Evolutionary conservation across 2,113 vertebrate species (phyloP), one percentile per base, ranked within the genome.

Genomic region (Gulo gulo): DNA sequence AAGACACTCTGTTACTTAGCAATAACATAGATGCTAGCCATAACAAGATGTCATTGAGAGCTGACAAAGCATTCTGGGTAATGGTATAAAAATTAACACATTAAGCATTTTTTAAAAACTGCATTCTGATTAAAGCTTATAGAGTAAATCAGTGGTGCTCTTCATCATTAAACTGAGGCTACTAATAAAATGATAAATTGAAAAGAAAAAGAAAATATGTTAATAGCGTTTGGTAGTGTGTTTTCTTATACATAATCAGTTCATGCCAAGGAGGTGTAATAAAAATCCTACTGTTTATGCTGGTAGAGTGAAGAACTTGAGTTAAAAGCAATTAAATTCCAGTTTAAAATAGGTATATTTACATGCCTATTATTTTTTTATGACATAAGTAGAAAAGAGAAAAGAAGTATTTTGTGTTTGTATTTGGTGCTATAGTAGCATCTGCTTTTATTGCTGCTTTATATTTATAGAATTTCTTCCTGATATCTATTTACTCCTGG

Each of bases 1-100:
- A 97, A 93, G 86, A 88, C 11, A 88, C 79, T 88, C 78, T 45
- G 47, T 97, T 96, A 79, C 74, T 96, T 92, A 91, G 79, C 90
- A 76, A 74, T 95, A 94, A 76, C 71, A 86, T 36, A 74, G 81
- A 90, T 29, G 31, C 24, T 9, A 65, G 83, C 39, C 2, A 10
- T 63, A 82, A n/a, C 1, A 61, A 81, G 4, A 85, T 89, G 52
- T 20, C 95, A 20, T 81, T 85, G 86, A 87, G 26, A 45, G 76
- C 63, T 59, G 67, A 81, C 74, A 95, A 95, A 97, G 2, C 52
- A 36, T 96, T 88, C 71, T 91, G 36, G 7, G 34, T 94, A 96
- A 95, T 90, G 87, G 45, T 21, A 85, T 52, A 74, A 76, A 96
- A 94, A 96, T 95, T 74, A 95, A 24, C 52, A 97, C 13, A 39